A percentile compares a stretch with the other conserved stretches of the same genome.
phyloP scores from a whole-genome alignment of 2,797 vertebrate species.

The Trachurus trachurus region DNA sequence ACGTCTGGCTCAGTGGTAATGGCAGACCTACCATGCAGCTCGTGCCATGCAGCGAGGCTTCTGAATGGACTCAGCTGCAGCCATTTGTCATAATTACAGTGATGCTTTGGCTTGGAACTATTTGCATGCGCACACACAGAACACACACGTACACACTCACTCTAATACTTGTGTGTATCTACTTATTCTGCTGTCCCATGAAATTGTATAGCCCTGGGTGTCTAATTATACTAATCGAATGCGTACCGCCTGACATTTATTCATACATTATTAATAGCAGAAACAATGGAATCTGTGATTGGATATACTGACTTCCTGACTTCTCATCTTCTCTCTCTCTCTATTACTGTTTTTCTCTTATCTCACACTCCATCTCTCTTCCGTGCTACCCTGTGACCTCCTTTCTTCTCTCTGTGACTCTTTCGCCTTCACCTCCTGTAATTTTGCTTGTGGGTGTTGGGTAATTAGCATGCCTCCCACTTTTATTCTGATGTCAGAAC shows the following conservation, averaged over 20 bases:
- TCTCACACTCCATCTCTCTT: slow-evolving; percentile 59
- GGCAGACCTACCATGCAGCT: slow-evolving; percentile 29
- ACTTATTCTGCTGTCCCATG: slow-evolving; percentile 71
- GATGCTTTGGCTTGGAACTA: slow-evolving; percentile 57
- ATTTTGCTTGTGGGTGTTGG: slow-evolving; percentile 81
- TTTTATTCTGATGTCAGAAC: slow-evolving; percentile 78
- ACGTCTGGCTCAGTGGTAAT: slow-evolving; percentile 41
- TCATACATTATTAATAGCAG: slow-evolving; percentile 87
- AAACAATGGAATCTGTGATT: slow-evolving; percentile 84
- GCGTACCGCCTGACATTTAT: slow-evolving; percentile 81
- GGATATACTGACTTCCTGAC: slow-evolving; percentile 72
- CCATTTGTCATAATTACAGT: slow-evolving; percentile 83
- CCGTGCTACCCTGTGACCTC: slow-evolving; percentile 64
- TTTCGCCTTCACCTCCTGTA: slow-evolving; percentile 73
- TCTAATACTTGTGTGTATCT: slow-evolving; percentile 65
- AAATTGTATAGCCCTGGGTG: slow-evolving; percentile 82
- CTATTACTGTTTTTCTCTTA: slow-evolving; percentile 51
- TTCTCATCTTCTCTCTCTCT: slow-evolving; percentile 63
- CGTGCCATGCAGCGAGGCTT: slow-evolving; percentile 44
- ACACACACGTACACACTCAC: slow-evolving; percentile 20
- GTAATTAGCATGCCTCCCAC: slow-evolving; percentile 78
- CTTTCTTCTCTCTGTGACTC: slow-evolving; percentile 67
- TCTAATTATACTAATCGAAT: slow-evolving; percentile 88
- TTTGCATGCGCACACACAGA: slow-evolving; percentile 11
- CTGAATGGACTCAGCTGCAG: slow-evolving; percentile 58